Evolutionary conservation across 2,888 invertebrate genomes (phyloP), one percentile per base, ranked within the genome.

Genomic region (Platerodrilus igneus): DNA sequence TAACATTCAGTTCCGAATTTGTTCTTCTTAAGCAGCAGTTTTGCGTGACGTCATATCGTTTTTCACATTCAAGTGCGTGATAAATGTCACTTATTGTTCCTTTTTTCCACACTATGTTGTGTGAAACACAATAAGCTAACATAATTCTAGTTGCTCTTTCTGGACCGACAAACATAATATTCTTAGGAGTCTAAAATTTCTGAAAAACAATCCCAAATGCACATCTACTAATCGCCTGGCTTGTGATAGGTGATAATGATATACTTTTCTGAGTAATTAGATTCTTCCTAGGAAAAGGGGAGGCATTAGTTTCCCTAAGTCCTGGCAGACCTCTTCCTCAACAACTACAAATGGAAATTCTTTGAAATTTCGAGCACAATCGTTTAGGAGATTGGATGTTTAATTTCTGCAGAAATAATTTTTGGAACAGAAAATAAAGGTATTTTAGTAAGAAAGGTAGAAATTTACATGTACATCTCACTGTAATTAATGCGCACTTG

Each of bases 211-310:
- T 37, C 8, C 45, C 45, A 28, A 41, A 44, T 17, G 35, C 40
- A 31, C 33, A 34, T 37, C 44, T 10, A 44, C 40, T 13, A 41
- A 29, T 36, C 38, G 32, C 23, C 47, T 26, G 13, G 48, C 46
- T 15, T 46, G 32, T 11, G 44, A 44, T 22, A 41, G 17, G 6
- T 41, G 32, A 37, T 46, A 47, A 21, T 50, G 46, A 19, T 17
- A n/a, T n/a, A n/a, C n/a, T n/a, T n/a, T 35, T n/a, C n/a, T n/a
- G n/a, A n/a, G n/a, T n/a, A n/a, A n/a, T n/a, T n/a, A n/a, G n/a
- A n/a, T n/a, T 3, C 13, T 13, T 14, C 16, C 15, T 5, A n/a
- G 7, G 10, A 32, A 20, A 3, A n/a, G n/a, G n/a, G n/a, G 21
- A 21, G 2, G 16, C 4, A 20, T 11, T 14, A 32, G 9, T n/a